phyloP scores from a whole-genome alignment of 2,113 vertebrate genomes.

The Nymphicus hollandicus region DNA sequence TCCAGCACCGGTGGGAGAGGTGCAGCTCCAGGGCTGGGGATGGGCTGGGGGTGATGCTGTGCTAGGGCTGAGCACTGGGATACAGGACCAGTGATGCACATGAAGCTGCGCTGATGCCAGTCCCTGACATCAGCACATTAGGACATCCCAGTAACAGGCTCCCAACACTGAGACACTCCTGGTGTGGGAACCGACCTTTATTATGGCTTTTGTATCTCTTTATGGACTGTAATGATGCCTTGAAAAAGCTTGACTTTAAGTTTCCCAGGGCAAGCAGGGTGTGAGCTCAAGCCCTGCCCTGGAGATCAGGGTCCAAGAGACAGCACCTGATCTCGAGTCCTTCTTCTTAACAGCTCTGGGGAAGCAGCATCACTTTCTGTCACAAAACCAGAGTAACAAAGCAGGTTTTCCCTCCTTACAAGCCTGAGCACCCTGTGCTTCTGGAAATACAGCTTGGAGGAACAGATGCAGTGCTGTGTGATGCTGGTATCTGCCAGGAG shows the following conservation, averaged over 20 bases:
- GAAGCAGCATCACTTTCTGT: not conserved
- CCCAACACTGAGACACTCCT: not conserved
- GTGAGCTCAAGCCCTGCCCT: not conserved
- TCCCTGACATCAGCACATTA: accelerated
- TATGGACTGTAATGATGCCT: not conserved
- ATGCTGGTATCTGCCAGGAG: not conserved
- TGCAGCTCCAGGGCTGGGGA: accelerated
- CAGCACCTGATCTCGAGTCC: accelerated
- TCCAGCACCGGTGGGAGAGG: not conserved
- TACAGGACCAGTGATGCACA: accelerated
- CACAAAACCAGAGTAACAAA: not conserved
- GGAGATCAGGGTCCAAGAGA: not conserved
- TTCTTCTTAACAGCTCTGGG: not conserved
- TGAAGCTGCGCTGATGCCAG: not conserved
- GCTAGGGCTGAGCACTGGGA: not conserved
- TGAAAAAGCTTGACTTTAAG: not conserved
- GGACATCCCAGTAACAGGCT: not conserved
- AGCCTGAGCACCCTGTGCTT: not conserved
- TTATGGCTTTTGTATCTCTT: not conserved
- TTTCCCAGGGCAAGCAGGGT: not conserved
- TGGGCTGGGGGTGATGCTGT: not conserved
- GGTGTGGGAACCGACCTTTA: not conserved
- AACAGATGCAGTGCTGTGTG: not conserved
- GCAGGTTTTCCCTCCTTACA: not conserved
- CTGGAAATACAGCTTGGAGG: not conserved